Percentiles rank a stretch among this genome's conserved stretches.
phyloP scores from a whole-genome alignment of 2,888 invertebrate species.

The Meliscaeva auricollis region DNA sequence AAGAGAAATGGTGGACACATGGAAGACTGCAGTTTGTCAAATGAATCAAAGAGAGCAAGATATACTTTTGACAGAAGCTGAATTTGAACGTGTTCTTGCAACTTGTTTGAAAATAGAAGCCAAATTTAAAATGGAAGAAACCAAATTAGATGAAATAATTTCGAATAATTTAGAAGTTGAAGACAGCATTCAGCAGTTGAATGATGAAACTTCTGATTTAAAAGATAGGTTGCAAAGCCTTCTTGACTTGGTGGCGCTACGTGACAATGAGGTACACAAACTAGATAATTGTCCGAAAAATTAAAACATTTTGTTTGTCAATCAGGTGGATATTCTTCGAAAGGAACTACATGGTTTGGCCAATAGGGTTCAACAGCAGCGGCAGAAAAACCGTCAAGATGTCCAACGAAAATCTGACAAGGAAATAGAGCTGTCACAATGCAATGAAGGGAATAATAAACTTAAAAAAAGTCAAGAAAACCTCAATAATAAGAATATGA shows the following conservation, averaged over 20 bases:
- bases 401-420: slow-evolving; percentile 77
- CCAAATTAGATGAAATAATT: slow-evolving; percentile 85
- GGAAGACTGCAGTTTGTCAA: slow-evolving; percentile 89
- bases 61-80: slow-evolving; percentile 86
- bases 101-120: slow-evolving; percentile 82
- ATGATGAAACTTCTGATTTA: slow-evolving; percentile 81
- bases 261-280: slow-evolving; percentile 85
- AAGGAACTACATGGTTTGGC: slow-evolving; percentile 81
- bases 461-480: slow-evolving; percentile 78
- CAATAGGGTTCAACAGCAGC: slow-evolving; percentile 80
- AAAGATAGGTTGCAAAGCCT: slow-evolving; percentile 82
- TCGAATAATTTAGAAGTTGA: slow-evolving; percentile 85
- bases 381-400: slow-evolving; percentile 81
- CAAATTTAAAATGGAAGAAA: slow-evolving; percentile 84
- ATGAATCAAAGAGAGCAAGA: slow-evolving; percentile 89
- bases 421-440: slow-evolving; percentile 77
- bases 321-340: slow-evolving; percentile 80
- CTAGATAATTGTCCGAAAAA: too few relatives aligned
- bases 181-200: slow-evolving; percentile 83
- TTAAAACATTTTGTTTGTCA: slow-evolving; percentile 1
- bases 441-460: slow-evolving; percentile 75
- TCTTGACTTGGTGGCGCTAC: slow-evolving; percentile 80
- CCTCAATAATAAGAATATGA: slow-evolving; percentile 80
- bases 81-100: slow-evolving; percentile 78
- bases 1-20: slow-evolving; percentile 88